Evolutionary conservation across 2,888 invertebrate genomes (phyloP).

Genomic region (Noctua fimbriata): DNA sequence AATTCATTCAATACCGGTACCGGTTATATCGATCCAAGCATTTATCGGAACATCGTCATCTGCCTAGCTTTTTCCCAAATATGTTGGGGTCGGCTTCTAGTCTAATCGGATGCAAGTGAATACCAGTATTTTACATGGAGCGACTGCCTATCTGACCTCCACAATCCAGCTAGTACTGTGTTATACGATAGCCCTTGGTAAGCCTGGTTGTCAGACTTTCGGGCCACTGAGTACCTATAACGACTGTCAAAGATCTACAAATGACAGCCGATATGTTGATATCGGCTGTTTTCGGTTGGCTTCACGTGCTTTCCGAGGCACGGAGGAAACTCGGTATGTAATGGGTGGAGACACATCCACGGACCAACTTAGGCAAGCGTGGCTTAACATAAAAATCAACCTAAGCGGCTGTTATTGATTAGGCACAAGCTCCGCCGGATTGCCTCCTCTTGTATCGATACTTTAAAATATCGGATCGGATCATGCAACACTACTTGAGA

Average conservation of each 20-base stretch:
- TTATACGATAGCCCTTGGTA: too few species aligned
- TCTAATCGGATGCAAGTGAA: too few species aligned
- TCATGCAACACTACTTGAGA: slow-evolving; percentile 7
- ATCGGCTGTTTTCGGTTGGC: too few species aligned
- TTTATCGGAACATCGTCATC: too few species aligned
- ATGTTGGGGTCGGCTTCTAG: too few species aligned
- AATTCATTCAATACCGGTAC: too few species aligned
- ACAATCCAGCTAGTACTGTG: too few species aligned
- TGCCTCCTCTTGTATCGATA: neutral
- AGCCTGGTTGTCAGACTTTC: neutral
- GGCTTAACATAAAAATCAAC: neutral
- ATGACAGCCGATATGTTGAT: neutral
- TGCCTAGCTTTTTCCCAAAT: too few species aligned
- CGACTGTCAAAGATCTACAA: neutral
- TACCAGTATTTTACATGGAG: too few species aligned
- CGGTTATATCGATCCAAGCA: too few species aligned
- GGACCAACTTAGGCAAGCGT: neutral
- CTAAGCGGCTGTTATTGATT: neutral
- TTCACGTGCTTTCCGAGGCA: neutral
- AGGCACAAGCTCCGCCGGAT: neutral
- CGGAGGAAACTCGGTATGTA: neutral
- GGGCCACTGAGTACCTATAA: neutral
- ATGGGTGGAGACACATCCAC: neutral
- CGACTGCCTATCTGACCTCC: too few species aligned
- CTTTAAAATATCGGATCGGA: neutral